Base-by-base conservation (phyloP, 2,888 invertebrate species). In the Elysia crispata region DNA sequence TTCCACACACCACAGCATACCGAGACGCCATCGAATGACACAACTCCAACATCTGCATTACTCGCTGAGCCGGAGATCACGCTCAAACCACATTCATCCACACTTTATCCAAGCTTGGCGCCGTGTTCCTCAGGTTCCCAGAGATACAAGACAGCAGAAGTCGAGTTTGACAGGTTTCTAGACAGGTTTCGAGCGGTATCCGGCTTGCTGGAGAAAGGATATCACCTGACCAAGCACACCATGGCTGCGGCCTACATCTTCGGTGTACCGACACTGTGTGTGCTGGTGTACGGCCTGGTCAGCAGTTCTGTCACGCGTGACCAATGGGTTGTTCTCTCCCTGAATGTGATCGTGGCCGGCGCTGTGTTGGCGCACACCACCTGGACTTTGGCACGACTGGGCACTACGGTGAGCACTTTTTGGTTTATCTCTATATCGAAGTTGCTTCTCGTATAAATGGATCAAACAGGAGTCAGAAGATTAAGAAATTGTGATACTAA, bases 321-420 rank as follows among this genome's bases (percentile, higher is more conserved):
- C 57, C 79, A 79, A 13, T 64, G 25, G 11, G 50, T 79, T 0
- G 54, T 79, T 1, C 41, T 79, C 25, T 28, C 79, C 1, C 30
- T 79, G 66, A 79, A 67, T 49, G 50, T 72, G 8, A 15, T 67
- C 13, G 20, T 66, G 25, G 73, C 33, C 0, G 33, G 66, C n/a
- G 11, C 67, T 8, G 49, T 79, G 13, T 13, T 79, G 1, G 28
- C 74, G 8, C 74, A 74, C 67, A 79, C 79, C 15, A 67, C 79
- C 15, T 79, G 79, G 79, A 74, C 66, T 5, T 33, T 79, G 20
- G 79, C 74, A 15, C 54, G 28, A 1, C 74, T 79, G 13, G 66
- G 57, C 49, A 74, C 79, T 30, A 33, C 66, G 79, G 79, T 41
- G 11, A 41, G 41, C 3, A 41, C 41, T 41, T 11, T 41, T 41